Evolutionary conservation across 2,113 vertebrate species (phyloP), one percentile per base, ranked within the genome.

Genomic region (Passer domesticus): DNA sequence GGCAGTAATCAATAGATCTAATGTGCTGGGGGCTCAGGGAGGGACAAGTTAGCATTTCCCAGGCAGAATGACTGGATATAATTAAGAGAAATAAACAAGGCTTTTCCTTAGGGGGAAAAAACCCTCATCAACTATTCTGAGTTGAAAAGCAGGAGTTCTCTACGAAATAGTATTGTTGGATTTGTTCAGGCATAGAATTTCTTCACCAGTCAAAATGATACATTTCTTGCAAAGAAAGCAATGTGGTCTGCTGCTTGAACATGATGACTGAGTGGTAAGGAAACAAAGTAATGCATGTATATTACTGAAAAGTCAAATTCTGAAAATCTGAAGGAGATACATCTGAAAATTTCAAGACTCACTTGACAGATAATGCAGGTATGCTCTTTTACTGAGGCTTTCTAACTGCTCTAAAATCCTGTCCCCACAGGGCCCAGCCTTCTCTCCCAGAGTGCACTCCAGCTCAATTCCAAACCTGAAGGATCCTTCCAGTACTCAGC

Each of bases 391-490:
- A 94, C 95, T 90, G 97, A 97, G 95, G 92, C 97, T 98, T 97
- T 97, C 98, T 99, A 98, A 98, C 98, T 98, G 96, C 96, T 98
- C 97, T 97, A 97, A 98, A 98, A 98, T 98, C 97, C 97, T 98
- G 95, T 98, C 90, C 87, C 97, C 79, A 56, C 98, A 99, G 99
- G 99, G 97, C 99, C 99, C 91, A 98, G 98, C 97, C 98, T 99
- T 92, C 99, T 99, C 94, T 99, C 99, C 98, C 99, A 99, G 99
- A 99, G 99, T 97, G 97, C 99, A 72, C 99, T 99, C 98, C 99
- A 99, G 98, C 99, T 99, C 98, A 99, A 98, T 98, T 99, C 99
- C 98, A 99, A 99, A 98, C 98, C 99, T 79, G 99, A 99, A 98
- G 99, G 98, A 96, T 99, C 99, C 96, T 99, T 99, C 98, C 99